A percentile compares a stretch with the other conserved stretches of the same genome.
Conservation (phyloP, 2,113 vertebrate species). For the Dasyurus viverrinus region DNA sequence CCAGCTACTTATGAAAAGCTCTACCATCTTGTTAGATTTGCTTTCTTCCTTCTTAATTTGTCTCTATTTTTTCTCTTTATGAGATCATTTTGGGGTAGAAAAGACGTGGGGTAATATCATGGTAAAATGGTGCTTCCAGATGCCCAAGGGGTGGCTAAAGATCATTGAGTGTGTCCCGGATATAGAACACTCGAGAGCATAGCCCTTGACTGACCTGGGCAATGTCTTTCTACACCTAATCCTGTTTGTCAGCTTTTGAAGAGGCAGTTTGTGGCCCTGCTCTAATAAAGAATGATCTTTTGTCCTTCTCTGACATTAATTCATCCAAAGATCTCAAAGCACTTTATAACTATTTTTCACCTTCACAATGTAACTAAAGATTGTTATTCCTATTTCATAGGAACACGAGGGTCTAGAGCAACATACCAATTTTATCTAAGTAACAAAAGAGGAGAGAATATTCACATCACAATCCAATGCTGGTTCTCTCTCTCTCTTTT, state of each 20-base stretch:
- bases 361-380: conserved; percentile 3
- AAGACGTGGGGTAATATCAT: neutral
- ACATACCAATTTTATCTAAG: neutral
- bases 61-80: neutral
- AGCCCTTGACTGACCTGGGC: neutral
- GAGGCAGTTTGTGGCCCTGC: rapidly evolving
- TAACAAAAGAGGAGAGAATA: conserved; percentile 22
- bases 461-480: neutral
- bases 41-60: neutral
- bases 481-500: neutral
- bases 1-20: neutral
- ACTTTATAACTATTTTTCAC: neutral
- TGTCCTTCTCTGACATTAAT: neutral
- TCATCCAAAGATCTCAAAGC: neutral
- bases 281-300: neutral
- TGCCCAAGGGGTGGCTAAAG: neutral
- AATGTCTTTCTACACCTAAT: neutral
- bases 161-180: neutral
- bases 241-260: neutral
- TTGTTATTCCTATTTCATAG: conserved; percentile 2
- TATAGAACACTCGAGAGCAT: neutral
- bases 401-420: neutral
- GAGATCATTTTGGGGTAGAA: conserved; percentile 2
- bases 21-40: neutral
- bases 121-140: neutral